These are phyloP conservation scores for Cryptotermes secundus DNA, from an alignment of 1,140 invertebrate species.

Conservation along the genomic window DNA sequence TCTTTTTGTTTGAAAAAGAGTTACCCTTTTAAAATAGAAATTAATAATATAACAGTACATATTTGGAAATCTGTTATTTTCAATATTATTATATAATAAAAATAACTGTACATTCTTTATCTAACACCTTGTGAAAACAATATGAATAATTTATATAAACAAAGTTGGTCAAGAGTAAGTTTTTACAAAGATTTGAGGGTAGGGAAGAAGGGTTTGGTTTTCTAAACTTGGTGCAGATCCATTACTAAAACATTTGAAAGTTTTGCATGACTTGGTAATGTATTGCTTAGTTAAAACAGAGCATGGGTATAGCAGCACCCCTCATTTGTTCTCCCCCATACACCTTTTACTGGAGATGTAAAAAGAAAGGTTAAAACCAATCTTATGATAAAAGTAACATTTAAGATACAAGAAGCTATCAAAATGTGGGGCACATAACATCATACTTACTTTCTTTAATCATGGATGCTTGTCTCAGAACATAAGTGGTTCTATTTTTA, in stretches of 20 bases:
- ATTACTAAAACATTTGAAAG: constrained; percentile 7
- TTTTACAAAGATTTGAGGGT: constrained; percentile 22
- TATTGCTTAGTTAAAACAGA: constrained; percentile 19
- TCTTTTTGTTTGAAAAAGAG: constrained; percentile 4
- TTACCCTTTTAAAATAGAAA: constrained; percentile 30
- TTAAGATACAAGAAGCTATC: too few species aligned
- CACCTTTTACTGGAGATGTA: not conserved
- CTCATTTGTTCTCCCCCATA: not conserved
- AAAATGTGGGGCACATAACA: not conserved
- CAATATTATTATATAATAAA: constrained; percentile 32
- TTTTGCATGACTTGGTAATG: constrained; percentile 1
- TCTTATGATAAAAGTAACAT: too few species aligned
- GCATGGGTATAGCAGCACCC: constrained; percentile 7
- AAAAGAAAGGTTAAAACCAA: too few species aligned
- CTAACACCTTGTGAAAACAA: constrained; percentile 25
- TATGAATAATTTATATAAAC: constrained; percentile 27
- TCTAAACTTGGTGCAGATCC: not conserved
- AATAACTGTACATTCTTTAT: constrained; percentile 32
- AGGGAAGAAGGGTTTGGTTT: not conserved
- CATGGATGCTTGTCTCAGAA: too few species aligned
- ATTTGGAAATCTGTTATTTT: constrained; percentile 22
- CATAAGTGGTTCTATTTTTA: not conserved
- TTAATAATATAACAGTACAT: constrained; percentile 21
- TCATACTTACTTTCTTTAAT: too few species aligned
- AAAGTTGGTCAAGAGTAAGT: not conserved